Evolutionary conservation across 2,113 vertebrate species (phyloP).

Genomic region (Theristicus caerulescens): DNA sequence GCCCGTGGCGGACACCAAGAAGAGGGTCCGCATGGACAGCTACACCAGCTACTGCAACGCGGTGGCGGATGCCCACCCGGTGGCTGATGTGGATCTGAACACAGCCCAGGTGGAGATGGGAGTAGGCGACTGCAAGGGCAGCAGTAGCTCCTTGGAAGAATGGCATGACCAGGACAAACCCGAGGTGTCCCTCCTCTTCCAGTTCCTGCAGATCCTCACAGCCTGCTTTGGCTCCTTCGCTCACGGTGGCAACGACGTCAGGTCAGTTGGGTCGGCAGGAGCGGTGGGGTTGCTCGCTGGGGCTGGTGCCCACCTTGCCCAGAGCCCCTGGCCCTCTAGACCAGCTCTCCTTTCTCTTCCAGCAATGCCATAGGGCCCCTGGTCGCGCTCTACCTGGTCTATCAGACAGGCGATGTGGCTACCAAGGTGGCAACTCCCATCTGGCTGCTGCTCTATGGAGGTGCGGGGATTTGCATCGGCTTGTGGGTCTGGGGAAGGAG

Average conservation of each 20-base stretch:
- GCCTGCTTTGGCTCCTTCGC: conserved; percentile 97
- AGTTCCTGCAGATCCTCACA: conserved; percentile 95
- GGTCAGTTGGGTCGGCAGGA: conserved; percentile 68
- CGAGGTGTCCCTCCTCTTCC: conserved; percentile 89
- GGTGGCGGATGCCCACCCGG: conserved; percentile 72
- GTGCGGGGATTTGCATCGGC: conserved; percentile 89
- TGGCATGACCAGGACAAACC: conserved; percentile 89
- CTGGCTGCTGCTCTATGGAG: conserved; percentile 93
- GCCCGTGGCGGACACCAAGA: conserved; percentile 70
- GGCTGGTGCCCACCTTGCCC: not conserved
- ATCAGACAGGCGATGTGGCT: conserved; percentile 77
- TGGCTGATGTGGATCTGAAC: conserved; percentile 69
- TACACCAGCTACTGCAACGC: conserved; percentile 92
- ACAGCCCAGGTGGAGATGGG: conserved; percentile 66
- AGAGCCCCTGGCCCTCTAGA: not conserved
- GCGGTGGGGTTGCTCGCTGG: not conserved
- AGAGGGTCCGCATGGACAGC: conserved; percentile 88
- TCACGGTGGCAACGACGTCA: conserved; percentile 97
- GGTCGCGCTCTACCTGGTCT: conserved; percentile 90
- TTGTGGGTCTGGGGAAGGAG: conserved; percentile 97
- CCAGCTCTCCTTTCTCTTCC: not conserved
- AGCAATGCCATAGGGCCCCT: conserved; percentile 97
- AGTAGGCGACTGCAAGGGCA: conserved; percentile 52
- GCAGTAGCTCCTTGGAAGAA: conserved; percentile 74
- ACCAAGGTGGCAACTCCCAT: conserved; percentile 84